A percentile compares a stretch with the other conserved stretches of the same genome.
Conservation (phyloP, 2,888 invertebrate genomes). For the Chrysotoxum bicinctum region DNA sequence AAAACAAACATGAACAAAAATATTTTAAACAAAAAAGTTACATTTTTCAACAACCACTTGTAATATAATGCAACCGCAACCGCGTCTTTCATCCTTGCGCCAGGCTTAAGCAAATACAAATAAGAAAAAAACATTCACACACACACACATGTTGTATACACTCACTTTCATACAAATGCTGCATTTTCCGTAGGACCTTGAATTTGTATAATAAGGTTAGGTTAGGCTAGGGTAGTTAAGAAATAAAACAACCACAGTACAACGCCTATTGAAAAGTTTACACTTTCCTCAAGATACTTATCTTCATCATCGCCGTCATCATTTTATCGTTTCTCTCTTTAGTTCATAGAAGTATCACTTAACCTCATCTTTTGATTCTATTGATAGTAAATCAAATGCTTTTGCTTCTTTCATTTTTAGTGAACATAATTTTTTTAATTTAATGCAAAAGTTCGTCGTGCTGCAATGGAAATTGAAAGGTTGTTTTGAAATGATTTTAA, state of each 20-base stretch:
- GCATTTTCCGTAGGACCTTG: slow-evolving; percentile 57
- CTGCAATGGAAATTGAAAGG: slow-evolving; percentile 51
- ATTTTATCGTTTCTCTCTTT: slow-evolving; percentile 50
- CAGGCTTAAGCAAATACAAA: slow-evolving; percentile 59
- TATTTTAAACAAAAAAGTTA: slow-evolving; percentile 44
- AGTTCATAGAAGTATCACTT: slow-evolving; percentile 60
- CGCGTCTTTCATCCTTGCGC: slow-evolving; percentile 59
- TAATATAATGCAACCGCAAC: slow-evolving; percentile 55
- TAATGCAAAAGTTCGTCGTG: slow-evolving; percentile 48
- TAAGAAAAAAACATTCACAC: slow-evolving; percentile 19
- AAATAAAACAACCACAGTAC: slow-evolving; percentile 67
- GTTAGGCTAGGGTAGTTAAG: slow-evolving; percentile 62
- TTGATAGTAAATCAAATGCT: slow-evolving; percentile 68
- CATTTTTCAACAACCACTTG: slow-evolving; percentile 62
- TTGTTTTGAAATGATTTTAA: slow-evolving; percentile 38
- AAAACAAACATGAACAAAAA: slow-evolving; percentile 35
- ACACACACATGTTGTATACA: slow-evolving; percentile 14
- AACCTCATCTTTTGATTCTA: slow-evolving; percentile 71
- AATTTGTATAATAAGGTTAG: slow-evolving; percentile 67
- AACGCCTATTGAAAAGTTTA: slow-evolving; percentile 71
- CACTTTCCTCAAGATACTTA: slow-evolving; percentile 70
- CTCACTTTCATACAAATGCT: slow-evolving; percentile 32
- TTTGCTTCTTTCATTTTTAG: slow-evolving; percentile 30
- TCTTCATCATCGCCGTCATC: slow-evolving; percentile 68
- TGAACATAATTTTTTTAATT: slow-evolving; percentile 57